Evolutionary conservation across 2,113 vertebrate species (phyloP).

Genomic region (Cochlearius cochlearius): DNA sequence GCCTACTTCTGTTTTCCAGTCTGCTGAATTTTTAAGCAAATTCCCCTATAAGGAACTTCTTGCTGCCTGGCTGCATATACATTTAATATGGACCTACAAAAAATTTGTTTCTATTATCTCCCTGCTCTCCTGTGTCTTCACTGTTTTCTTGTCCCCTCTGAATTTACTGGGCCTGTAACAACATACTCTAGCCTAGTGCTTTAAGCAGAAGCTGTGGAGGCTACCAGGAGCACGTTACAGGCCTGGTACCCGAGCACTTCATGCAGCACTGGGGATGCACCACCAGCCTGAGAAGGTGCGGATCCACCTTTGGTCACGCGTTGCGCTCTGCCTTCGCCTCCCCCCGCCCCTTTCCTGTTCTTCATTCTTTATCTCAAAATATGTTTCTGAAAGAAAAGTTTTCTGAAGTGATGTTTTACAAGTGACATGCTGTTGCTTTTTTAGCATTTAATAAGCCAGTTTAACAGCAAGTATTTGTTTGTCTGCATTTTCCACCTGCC

Average conservation of each 20-base stretch:
- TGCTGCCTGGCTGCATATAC: neutral
- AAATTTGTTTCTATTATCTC: neutral
- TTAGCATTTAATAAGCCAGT: neutral
- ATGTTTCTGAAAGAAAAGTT: neutral
- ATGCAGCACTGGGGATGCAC: neutral
- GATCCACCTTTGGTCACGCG: neutral
- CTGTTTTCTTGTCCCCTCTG: neutral
- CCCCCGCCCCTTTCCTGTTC: neutral
- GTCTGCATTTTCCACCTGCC: neutral
- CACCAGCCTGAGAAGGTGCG: neutral
- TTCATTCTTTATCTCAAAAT: neutral
- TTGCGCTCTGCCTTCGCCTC: neutral
- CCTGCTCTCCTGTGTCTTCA: neutral
- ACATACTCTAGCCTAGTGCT: neutral
- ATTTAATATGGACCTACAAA: neutral
- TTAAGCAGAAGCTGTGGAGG: neutral
- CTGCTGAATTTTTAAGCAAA: slow-evolving; percentile 7
- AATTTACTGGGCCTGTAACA: neutral
- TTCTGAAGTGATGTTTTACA: neutral
- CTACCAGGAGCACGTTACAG: neutral
- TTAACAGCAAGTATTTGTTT: neutral
- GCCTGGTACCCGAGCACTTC: neutral
- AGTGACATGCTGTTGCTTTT: neutral
- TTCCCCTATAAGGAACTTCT: neutral
- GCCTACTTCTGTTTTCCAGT: slow-evolving; percentile 39